phyloP scores from a whole-genome alignment of 2,113 vertebrate genomes.

The Callocephalon fimbriatum region DNA sequence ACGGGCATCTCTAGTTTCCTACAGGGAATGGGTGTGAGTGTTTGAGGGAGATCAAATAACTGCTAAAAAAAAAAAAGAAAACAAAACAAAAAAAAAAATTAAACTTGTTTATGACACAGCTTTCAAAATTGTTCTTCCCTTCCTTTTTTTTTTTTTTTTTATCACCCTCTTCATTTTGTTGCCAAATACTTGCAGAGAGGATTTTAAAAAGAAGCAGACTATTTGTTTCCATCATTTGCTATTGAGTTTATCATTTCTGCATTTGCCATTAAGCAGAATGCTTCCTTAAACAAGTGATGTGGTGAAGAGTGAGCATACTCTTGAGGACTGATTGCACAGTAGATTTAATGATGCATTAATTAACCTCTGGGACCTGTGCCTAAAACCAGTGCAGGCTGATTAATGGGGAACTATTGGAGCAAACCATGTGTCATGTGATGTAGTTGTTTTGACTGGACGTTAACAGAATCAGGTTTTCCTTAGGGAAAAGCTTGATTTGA shows the following conservation, averaged over 20 bases:
- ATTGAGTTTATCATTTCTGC: not conserved
- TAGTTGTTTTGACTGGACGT: constrained; percentile 47
- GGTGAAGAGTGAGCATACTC: not conserved
- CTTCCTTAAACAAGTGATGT: constrained; percentile 33
- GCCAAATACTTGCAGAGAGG: not conserved
- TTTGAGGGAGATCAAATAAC: constrained; percentile 60
- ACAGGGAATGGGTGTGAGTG: constrained; percentile 45
- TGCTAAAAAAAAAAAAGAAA: not conserved
- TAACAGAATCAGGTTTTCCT: constrained; percentile 66
- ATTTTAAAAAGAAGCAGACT: not conserved
- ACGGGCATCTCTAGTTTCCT: constrained; percentile 56
- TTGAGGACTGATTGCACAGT: constrained; percentile 49
- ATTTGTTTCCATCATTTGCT: not conserved
- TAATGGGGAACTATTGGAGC: constrained; percentile 69
- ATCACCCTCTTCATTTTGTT: not conserved
- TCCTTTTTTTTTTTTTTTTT: constrained; percentile 4
- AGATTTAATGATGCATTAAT: constrained; percentile 71
- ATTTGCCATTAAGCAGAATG: not conserved
- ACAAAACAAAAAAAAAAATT: not conserved
- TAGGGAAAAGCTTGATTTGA: constrained; percentile 62
- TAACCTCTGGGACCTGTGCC: constrained; percentile 62
- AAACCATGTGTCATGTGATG: constrained; percentile 36
- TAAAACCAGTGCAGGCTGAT: constrained; percentile 51
- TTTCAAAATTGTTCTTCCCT: not conserved
- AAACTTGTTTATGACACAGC: constrained; percentile 14